These are phyloP conservation scores for Sycophila texana DNA, from an alignment of 2,888 invertebrate species.

Conservation along the genomic window DNA sequence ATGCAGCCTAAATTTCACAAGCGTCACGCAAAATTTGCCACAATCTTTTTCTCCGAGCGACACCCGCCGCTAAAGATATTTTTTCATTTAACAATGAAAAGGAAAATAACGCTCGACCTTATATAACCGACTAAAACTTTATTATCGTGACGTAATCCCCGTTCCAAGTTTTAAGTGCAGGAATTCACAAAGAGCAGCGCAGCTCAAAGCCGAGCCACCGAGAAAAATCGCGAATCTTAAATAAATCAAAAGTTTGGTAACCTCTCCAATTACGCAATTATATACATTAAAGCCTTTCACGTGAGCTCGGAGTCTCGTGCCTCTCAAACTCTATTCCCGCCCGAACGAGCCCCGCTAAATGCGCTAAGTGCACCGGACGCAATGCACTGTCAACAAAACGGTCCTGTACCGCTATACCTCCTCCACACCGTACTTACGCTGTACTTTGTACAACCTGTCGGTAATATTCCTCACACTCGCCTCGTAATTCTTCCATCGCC, in stretches of 20 bases:
- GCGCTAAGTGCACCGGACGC: neutral
- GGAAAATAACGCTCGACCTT: too few species aligned
- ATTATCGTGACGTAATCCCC: neutral
- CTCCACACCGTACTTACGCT: neutral
- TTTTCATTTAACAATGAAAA: too few species aligned
- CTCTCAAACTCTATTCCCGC: too few species aligned
- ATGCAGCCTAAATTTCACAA: too few species aligned
- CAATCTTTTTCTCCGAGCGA: too few species aligned
- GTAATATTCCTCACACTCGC: too few species aligned
- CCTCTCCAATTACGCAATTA: conserved; percentile 19
- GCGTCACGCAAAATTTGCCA: too few species aligned
- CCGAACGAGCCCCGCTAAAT: too few species aligned
- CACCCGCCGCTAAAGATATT: too few species aligned
- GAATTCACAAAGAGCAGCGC: neutral
- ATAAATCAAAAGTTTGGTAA: conserved; percentile 28
- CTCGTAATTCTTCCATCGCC: neutral
- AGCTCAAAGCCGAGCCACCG: neutral
- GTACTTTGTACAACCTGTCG: neutral
- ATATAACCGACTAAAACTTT: neutral
- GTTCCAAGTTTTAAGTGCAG: too few species aligned
- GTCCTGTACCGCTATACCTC: conserved; percentile 6
- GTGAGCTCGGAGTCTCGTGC: neutral
- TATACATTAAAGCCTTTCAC: neutral
- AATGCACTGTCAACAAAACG: conserved; percentile 9
- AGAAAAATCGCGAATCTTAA: neutral